Percentiles rank a stretch among this genome's conserved stretches.
Evolutionary conservation across 2,888 invertebrate species (phyloP).

Genomic region (Synanthedon tipuliformis): DNA sequence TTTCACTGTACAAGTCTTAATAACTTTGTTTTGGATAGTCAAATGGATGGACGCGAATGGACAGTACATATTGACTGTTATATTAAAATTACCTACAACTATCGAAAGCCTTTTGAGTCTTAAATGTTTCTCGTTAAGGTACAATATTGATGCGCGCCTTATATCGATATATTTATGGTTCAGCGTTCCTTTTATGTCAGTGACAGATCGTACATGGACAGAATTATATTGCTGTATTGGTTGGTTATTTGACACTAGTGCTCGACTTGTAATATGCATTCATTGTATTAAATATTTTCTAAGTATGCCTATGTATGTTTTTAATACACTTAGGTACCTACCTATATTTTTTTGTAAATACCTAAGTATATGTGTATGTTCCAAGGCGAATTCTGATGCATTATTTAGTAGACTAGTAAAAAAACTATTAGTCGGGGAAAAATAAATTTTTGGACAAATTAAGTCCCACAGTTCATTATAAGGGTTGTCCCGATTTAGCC

Average conservation of each 20-base stretch:
- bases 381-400: no score
- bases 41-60: constrained; percentile 4
- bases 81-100: background rate
- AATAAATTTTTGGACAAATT: no score
- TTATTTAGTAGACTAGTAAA: no score
- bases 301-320: background rate
- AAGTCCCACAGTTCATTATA: no score
- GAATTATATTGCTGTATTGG: constrained; percentile 7
- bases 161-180: background rate
- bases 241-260: constrained; percentile 2
- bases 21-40: constrained; percentile 5
- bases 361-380: no score
- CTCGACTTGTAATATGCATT: no score
- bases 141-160: background rate
- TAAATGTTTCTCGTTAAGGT: background rate
- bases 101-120: background rate
- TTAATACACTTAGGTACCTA: no score
- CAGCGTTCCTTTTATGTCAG: constrained; percentile 1
- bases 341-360: no score
- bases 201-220: constrained; percentile 7
- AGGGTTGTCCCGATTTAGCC: no score
- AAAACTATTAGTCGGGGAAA: no score
- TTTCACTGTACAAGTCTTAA: constrained; percentile 1
- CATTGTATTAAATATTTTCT: constrained; percentile 2
- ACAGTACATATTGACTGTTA: constrained; percentile 1